Conservation (phyloP, 2,888 invertebrate genomes). For the Sminthurides aquaticus region DNA sequence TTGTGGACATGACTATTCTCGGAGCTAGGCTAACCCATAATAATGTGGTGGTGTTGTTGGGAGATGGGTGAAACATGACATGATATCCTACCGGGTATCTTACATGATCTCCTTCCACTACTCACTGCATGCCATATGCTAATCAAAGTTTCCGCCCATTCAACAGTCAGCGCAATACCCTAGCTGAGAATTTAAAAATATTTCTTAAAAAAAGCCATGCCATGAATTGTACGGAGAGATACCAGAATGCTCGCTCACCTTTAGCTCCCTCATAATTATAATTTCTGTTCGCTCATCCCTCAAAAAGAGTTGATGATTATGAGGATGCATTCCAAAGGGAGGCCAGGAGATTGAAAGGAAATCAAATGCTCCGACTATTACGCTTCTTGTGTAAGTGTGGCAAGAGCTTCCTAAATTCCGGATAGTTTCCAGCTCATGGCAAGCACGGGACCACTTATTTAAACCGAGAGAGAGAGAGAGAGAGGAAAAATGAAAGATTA, state of each 20-base stretch:
- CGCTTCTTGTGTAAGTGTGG: not conserved
- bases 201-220: no score
- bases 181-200: no score
- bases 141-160: no score
- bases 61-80: not conserved
- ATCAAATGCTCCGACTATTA: not conserved
- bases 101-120: not conserved
- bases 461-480: slow-evolving; percentile 1
- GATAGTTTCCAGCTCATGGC: not conserved
- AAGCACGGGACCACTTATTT: not conserved
- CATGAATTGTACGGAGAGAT: no score
- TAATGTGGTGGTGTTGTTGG: not conserved
- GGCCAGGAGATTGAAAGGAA: not conserved
- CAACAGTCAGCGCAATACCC: no score
- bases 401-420: not conserved
- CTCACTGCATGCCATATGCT: not conserved
- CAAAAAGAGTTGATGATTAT: no score
- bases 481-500: slow-evolving; percentile 7
- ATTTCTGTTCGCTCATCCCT: no score
- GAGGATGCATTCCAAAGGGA: not conserved
- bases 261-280: not conserved
- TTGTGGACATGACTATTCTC: not conserved
- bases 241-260: no score
- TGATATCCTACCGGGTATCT: not conserved
- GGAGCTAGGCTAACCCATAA: not conserved